Conservation (phyloP, 2,888 invertebrate genomes). For the Drosophila kanekoi region DNA sequence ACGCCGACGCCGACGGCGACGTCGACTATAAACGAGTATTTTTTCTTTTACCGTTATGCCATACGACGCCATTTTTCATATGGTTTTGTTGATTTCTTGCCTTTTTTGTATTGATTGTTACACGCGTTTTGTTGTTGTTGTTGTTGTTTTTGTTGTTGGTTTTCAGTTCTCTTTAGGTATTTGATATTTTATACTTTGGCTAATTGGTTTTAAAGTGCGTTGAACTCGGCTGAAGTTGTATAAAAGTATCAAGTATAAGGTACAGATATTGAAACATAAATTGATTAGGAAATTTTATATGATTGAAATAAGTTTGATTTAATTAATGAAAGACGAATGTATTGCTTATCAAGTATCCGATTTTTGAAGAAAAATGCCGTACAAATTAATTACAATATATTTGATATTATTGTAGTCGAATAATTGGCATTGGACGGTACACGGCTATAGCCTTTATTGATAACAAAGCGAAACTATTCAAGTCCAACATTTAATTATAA, state of each 20-base stretch:
- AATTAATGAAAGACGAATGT: too few species aligned
- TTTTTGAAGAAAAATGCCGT: too few species aligned
- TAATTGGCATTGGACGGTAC: too few species aligned
- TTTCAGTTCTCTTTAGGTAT: slow-evolving; percentile 10
- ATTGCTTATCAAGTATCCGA: too few species aligned
- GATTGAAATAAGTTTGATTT: too few species aligned
- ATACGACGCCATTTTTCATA: slow-evolving; percentile 59
- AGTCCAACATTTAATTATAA: background rate
- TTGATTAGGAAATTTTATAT: background rate
- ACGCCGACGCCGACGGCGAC: background rate
- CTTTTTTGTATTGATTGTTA: slow-evolving; percentile 39
- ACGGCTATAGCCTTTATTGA: too few species aligned
- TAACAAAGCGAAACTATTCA: too few species aligned
- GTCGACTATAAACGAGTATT: slow-evolving; percentile 3
- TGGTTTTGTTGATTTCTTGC: slow-evolving; percentile 24
- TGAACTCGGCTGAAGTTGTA: slow-evolving; percentile 29
- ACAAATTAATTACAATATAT: too few species aligned
- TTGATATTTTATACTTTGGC: slow-evolving; percentile 5
- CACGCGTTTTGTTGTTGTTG: background rate
- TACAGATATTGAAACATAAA: background rate
- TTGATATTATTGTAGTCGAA: too few species aligned
- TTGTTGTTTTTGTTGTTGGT: background rate
- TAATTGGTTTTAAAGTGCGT: slow-evolving; percentile 58
- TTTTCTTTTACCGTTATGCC: slow-evolving; percentile 40
- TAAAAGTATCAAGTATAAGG: background rate